phyloP scores from a whole-genome alignment of 2,888 invertebrate genomes.

The Ophioninae sp. region DNA sequence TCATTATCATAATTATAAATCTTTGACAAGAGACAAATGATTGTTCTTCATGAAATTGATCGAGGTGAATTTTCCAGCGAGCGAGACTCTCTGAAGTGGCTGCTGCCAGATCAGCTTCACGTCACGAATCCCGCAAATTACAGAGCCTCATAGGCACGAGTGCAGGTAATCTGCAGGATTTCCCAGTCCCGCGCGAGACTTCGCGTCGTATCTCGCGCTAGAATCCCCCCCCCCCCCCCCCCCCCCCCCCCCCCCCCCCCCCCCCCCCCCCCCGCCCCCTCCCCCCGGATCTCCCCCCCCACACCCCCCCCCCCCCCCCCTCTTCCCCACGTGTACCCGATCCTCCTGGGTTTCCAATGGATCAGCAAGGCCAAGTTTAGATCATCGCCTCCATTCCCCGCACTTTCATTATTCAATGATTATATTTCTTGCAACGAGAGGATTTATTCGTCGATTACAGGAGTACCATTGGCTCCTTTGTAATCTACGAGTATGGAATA shows the following conservation, averaged over 20 bases:
- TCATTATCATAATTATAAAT: background rate
- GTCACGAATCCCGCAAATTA: constrained; percentile 22
- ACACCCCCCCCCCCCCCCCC: too few relatives aligned
- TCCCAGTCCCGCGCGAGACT: constrained; percentile 20
- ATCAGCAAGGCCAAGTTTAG: constrained; percentile 78
- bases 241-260: too few relatives aligned
- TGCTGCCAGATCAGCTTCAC: constrained; percentile 2
- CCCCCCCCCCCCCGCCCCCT: too few relatives aligned
- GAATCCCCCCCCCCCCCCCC: too few relatives aligned
- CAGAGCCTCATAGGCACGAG: constrained; percentile 24
- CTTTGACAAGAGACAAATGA: background rate
- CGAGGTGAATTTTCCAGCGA: background rate
- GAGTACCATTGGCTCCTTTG: constrained; percentile 45
- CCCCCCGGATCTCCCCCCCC: too few relatives aligned
- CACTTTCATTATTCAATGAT: constrained; percentile 63
- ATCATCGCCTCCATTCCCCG: constrained; percentile 73
- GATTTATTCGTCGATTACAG: constrained; percentile 52
- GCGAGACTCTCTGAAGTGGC: background rate
- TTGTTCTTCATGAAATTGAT: constrained; percentile 1
- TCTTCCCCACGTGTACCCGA: constrained; percentile 38
- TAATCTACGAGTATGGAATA: constrained; percentile 28
- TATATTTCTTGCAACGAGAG: constrained; percentile 50
- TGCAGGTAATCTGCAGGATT: constrained; percentile 40
- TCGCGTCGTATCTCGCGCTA: constrained; percentile 29
- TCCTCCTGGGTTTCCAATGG: constrained; percentile 26